These are phyloP conservation scores for Excalfactoria chinensis DNA, from an alignment of 2,113 vertebrate species.

Conservation along the genomic window DNA sequence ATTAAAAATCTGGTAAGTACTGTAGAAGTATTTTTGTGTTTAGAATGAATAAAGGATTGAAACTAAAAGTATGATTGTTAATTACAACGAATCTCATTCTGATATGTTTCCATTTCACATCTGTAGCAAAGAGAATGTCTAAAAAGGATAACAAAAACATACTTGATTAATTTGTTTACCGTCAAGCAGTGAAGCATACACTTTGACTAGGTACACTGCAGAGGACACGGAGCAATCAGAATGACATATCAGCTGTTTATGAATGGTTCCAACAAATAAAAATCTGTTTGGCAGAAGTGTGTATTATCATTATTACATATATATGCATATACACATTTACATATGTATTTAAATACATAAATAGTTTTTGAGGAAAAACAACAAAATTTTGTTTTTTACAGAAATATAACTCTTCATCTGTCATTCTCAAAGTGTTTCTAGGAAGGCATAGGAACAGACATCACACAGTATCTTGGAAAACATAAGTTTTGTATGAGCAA, in stretches of 20 bases:
- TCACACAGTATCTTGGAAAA: neutral
- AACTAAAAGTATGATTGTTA: constrained; percentile 7
- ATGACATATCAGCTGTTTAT: neutral
- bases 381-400: neutral
- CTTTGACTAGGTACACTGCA: neutral
- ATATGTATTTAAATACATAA: neutral
- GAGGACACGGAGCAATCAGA: constrained; percentile 30
- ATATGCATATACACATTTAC: neutral
- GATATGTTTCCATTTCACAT: constrained; percentile 24
- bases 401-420: neutral
- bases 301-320: neutral
- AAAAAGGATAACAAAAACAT: constrained; percentile 3
- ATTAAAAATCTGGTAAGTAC: constrained; percentile 51
- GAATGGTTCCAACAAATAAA: neutral
- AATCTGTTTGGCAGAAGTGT: neutral
- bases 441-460: neutral
- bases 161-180: constrained; percentile 64
- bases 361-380: neutral
- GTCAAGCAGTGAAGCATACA: neutral
- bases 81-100: constrained; percentile 3
- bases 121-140: neutral
- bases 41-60: constrained; percentile 16
- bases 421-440: neutral
- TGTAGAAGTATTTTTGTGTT: constrained; percentile 16
- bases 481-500: neutral